These are phyloP conservation scores for Felis chaus DNA, from an alignment of 2,113 vertebrate genomes.

Conservation along the genomic window DNA sequence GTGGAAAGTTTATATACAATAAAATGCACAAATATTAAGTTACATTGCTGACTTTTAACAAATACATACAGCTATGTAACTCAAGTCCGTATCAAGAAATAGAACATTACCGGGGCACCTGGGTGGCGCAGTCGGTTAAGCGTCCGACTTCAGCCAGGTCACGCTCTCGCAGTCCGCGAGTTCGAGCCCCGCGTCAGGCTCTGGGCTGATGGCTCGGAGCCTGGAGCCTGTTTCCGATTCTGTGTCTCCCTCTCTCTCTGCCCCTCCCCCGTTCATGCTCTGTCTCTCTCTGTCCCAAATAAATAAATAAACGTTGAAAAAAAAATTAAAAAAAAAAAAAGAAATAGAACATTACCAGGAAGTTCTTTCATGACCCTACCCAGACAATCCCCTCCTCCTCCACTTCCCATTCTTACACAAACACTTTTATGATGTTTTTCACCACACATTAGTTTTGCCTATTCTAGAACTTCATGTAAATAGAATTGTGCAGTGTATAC, in stretches of 20 bases:
- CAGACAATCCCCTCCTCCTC: neutral
- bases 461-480: neutral
- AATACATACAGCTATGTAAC: neutral
- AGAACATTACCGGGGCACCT: neutral
- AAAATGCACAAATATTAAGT: constrained; percentile 8
- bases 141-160: no score
- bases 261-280: no score
- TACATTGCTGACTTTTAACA: neutral
- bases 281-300: no score
- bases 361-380: neutral
- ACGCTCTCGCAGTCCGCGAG: no score
- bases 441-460: neutral
- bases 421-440: neutral
- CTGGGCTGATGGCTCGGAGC: no score
- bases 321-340: neutral
- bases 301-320: no score
- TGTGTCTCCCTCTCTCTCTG: no score
- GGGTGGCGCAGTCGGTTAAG: no score
- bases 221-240: no score
- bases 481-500: neutral
- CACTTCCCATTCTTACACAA: neutral
- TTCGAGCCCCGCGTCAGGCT: no score
- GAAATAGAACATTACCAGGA: neutral
- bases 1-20: neutral
- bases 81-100: neutral